Evolutionary conservation across 2,888 invertebrate genomes (phyloP), one percentile per base, ranked within the genome.

Genomic region (Chymomyza fuscimana): DNA sequence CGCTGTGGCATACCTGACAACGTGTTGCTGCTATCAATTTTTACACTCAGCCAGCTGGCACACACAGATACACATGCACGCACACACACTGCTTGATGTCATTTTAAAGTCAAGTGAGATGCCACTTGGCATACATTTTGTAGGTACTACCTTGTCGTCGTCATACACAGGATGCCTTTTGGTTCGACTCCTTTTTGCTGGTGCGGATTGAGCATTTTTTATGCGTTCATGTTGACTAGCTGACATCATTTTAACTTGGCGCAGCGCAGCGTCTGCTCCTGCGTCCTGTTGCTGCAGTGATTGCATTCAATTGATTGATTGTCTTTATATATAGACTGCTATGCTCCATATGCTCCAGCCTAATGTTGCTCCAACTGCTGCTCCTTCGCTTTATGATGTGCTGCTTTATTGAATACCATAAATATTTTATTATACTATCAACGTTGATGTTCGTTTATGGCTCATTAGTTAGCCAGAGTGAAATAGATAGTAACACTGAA

Each of bases 41-140:
- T 67, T 60, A 67, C 72, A 63, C 66, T 15, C 62, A 56, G 52
- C 25, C 66, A 40, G 40, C 10, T 40, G 40, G 40, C 40, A 40
- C 40, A 46, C 40, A 46, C 40, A 12, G 12, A 46, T 50, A 59
- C 70, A 51, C 61, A 4, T 40, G 40, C 51, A 36, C 58, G 22
- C 12, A n/a, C 54, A 62, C 50, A 56, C 19, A 9, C 67, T 68
- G 66, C 69, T 74, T 63, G 82, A 71, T 80, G 82, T 72, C 75
- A 85, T 82, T 82, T 82, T 82, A 82, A 82, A 82, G 85, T 79
- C 82, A 85, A 82, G 81, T 79, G 77, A 69, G 78, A 70, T 66
- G 67, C 71, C 70, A 85, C 78, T 78, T 80, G 79, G 71, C 72
- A 74, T 63, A 74, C 54, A 72, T 62, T 65, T 66, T 67, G 58